These are phyloP conservation scores for Stegodyphus mimosarum DNA, from an alignment of 1,140 invertebrate genomes.

Conservation along the genomic window DNA sequence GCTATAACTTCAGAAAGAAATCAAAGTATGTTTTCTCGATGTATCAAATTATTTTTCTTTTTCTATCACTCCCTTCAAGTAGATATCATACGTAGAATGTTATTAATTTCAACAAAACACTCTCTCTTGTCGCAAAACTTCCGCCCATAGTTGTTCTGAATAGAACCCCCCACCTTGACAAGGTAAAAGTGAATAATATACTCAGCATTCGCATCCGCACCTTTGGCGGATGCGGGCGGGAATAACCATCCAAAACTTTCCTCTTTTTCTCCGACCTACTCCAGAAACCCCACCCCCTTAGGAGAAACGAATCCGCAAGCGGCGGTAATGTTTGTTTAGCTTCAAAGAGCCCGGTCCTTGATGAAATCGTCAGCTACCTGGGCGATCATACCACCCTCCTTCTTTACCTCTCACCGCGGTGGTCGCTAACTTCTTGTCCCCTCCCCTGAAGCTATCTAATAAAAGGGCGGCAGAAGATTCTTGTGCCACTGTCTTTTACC, in stretches of 20 bases:
- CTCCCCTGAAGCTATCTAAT: constrained; percentile 16
- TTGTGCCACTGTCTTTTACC: constrained; percentile 14
- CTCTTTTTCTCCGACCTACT: not conserved
- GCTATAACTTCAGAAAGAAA: too few species aligned
- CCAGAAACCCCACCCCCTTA: not conserved
- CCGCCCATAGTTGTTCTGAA: not conserved
- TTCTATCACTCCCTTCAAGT: too few species aligned
- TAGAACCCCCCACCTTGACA: too few species aligned
- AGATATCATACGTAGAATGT: not conserved
- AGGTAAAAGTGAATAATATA: too few species aligned
- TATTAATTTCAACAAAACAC: not conserved
- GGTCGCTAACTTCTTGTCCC: not conserved
- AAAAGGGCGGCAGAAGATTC: constrained; percentile 24
- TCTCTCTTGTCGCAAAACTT: not conserved
- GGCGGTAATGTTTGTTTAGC: constrained; percentile 30
- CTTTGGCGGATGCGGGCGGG: not conserved
- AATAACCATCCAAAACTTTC: not conserved
- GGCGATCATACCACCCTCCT: constrained; percentile 11
- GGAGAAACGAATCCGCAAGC: not conserved
- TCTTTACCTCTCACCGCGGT: not conserved
- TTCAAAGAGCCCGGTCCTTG: constrained; percentile 26
- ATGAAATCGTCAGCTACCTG: constrained; percentile 39
- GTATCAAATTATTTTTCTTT: too few species aligned
- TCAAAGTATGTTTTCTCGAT: too few species aligned
- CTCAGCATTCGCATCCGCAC: too few species aligned